Evolutionary conservation across 1,140 invertebrate genomes (phyloP).

Genomic region (Trichonephila clavipes): DNA sequence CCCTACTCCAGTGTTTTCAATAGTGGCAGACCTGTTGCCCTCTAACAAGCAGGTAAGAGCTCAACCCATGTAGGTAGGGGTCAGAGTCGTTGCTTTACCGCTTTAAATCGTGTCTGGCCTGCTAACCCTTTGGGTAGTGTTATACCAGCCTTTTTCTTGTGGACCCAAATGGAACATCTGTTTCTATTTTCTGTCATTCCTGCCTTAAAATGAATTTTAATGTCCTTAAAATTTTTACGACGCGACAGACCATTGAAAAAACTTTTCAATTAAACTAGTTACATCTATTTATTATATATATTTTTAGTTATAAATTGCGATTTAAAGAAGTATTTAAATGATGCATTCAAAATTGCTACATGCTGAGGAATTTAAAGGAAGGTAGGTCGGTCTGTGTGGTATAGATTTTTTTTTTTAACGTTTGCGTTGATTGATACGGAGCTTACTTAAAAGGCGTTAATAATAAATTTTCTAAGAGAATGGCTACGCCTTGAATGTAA

Average conservation of each 20-base stretch:
- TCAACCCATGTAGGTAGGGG: slow-evolving; percentile 67
- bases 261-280: not conserved
- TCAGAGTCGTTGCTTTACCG: slow-evolving; percentile 44
- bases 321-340: slow-evolving; percentile 3
- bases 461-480: not conserved
- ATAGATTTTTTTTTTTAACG: not conserved
- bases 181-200: not conserved
- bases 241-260: not conserved
- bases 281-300: not conserved
- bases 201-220: not conserved
- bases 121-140: slow-evolving; percentile 65
- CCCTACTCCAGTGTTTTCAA: slow-evolving; percentile 27
- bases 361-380: slow-evolving; percentile 16
- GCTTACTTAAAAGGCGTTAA: slow-evolving; percentile 3
- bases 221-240: not conserved
- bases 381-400: not conserved
- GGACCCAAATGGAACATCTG: slow-evolving; percentile 17
- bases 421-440: not conserved
- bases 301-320: not conserved
- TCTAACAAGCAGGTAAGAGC: slow-evolving; percentile 69
- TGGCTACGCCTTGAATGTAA: not conserved
- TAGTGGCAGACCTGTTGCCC: slow-evolving; percentile 60
- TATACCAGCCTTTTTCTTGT: slow-evolving; percentile 57
- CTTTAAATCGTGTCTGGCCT: slow-evolving; percentile 68
- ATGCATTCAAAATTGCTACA: not conserved